These are phyloP conservation scores for Cladopsammia gracilis DNA, from an alignment of 64 coral and sea anemone species.

Conservation along the genomic window DNA sequence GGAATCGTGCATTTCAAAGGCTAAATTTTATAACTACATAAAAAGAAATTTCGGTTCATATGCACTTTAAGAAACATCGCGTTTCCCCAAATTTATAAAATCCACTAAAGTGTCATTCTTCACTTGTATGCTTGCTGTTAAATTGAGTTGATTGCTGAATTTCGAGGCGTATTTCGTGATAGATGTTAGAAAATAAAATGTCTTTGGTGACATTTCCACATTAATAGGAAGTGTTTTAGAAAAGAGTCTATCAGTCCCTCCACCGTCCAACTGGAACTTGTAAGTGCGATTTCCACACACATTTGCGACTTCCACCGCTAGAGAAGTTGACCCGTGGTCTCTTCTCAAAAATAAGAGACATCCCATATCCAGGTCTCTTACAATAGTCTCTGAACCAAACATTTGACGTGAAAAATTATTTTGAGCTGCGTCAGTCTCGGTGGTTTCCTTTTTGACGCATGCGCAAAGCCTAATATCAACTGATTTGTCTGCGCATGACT, in stretches of 20 bases:
- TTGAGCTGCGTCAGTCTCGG: neutral
- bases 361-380: neutral
- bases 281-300: neutral
- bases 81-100: conserved; percentile 1
- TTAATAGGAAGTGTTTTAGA: neutral
- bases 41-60: too few species aligned
- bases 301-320: conserved; percentile 3
- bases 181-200: conserved; percentile 15
- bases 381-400: conserved; percentile 4
- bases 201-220: neutral
- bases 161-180: neutral
- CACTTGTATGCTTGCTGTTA: neutral
- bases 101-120: neutral
- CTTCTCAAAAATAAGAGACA: neutral
- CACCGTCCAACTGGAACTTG: neutral
- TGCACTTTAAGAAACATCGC: neutral
- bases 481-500: conserved; percentile 42
- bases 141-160: neutral
- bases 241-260: neutral
- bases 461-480: conserved; percentile 54
- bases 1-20: too few species aligned
- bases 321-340: neutral
- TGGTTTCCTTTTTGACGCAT: neutral
- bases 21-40: too few species aligned
- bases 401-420: neutral